Conservation (phyloP, 30 jellyfish, hydroid and myxozoan species). For the Catostylus mosaicus region DNA sequence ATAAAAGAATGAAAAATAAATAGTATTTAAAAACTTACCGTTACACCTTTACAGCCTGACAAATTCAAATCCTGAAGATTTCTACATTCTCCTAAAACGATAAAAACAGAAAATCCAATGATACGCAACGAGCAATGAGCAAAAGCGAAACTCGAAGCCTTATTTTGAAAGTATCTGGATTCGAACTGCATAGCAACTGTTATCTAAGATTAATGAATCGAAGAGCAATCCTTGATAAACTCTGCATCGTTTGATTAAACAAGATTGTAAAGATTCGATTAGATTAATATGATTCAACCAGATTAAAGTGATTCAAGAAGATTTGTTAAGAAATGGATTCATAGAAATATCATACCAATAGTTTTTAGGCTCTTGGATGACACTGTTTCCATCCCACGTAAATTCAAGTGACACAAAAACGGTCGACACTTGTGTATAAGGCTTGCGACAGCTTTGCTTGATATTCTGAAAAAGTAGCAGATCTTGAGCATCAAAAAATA, state of each 20-base stretch:
- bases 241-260: too few relatives aligned
- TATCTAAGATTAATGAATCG: neutral
- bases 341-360: too few relatives aligned
- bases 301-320: too few relatives aligned
- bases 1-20: neutral
- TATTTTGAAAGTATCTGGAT: neutral
- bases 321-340: too few relatives aligned
- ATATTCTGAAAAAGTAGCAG: conserved; percentile 33
- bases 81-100: conserved; percentile 81
- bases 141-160: too few relatives aligned
- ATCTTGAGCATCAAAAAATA: neutral
- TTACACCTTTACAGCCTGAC: conserved; percentile 77
- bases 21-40: conserved; percentile 29
- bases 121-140: too few relatives aligned
- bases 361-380: conserved; percentile 62
- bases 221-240: too few relatives aligned
- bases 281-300: too few relatives aligned
- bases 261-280: too few relatives aligned
- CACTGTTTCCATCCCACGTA: conserved; percentile 66
- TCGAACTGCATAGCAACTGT: neutral
- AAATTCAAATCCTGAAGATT: conserved; percentile 92
- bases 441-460: conserved; percentile 76
- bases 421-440: conserved; percentile 90
- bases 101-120: neutral
- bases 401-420: conserved; percentile 85